phyloP scores from a whole-genome alignment of 2,113 vertebrate genomes.

The Monopterus albus region DNA sequence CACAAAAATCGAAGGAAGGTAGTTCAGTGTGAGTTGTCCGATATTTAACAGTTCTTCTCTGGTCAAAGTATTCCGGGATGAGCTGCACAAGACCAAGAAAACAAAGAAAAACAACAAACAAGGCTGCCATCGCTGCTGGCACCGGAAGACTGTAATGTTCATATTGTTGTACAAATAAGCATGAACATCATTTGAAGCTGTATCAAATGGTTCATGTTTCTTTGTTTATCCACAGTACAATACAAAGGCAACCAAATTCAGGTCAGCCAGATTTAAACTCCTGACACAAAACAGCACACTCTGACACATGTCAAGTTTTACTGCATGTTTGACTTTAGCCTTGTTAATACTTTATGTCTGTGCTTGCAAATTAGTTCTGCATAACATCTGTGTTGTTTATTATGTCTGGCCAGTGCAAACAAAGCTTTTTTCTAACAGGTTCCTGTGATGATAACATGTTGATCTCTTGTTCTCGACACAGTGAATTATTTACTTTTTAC shows the following conservation, averaged over 20 bases:
- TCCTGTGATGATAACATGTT: not conserved
- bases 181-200: not conserved
- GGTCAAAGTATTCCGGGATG: no score
- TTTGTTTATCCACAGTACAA: slow-evolving; percentile 5
- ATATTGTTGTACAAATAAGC: no score
- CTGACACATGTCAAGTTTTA: not conserved
- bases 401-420: not conserved
- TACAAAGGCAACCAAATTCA: not conserved
- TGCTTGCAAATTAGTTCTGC: not conserved
- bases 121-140: no score
- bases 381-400: not conserved
- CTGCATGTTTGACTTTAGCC: not conserved
- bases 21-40: no score
- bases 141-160: no score
- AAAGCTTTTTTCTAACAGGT: not conserved
- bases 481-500: slow-evolving; percentile 1
- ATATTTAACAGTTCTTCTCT: no score
- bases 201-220: not conserved
- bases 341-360: not conserved
- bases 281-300: not conserved
- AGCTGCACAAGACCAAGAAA: no score
- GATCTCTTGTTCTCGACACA: not conserved
- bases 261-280: not conserved
- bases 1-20: no score
- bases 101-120: no score